A percentile compares a stretch with the other conserved stretches of the same genome.
phyloP scores from a whole-genome alignment of 2,888 invertebrate species.

The Lacanobia oleracea region DNA sequence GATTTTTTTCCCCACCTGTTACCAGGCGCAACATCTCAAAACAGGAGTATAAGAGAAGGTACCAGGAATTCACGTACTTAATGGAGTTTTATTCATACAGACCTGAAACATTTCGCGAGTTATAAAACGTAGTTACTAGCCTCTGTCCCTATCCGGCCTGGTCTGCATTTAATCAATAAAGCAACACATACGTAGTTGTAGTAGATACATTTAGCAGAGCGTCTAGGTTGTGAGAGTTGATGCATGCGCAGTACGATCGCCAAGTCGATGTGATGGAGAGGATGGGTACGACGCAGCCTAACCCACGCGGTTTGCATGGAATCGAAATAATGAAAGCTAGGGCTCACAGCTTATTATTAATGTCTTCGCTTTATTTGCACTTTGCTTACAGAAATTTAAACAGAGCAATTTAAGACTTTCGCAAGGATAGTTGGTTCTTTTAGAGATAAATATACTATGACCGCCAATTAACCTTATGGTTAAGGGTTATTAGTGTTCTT shows the following conservation, averaged over 20 bases:
- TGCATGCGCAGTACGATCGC: conserved; percentile 48
- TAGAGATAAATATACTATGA: neutral
- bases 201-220: conserved; percentile 1
- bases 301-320: conserved; percentile 10
- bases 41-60: neutral
- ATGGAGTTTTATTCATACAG: no score
- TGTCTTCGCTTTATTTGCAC: neutral
- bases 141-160: neutral
- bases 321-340: neutral
- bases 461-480: neutral
- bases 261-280: conserved; percentile 4
- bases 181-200: neutral
- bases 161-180: conserved; percentile 44
- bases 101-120: neutral
- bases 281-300: neutral
- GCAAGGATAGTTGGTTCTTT: neutral
- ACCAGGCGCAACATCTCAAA: neutral
- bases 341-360: neutral
- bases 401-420: neutral
- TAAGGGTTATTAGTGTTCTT: neutral
- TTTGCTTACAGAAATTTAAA: neutral
- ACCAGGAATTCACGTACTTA: neutral
- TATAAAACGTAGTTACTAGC: conserved; percentile 3
- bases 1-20: neutral
- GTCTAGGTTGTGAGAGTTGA: conserved; percentile 28